These are phyloP conservation scores for Sthenelais limicola DNA, from an alignment of 2,888 invertebrate species.

Conservation along the genomic window DNA sequence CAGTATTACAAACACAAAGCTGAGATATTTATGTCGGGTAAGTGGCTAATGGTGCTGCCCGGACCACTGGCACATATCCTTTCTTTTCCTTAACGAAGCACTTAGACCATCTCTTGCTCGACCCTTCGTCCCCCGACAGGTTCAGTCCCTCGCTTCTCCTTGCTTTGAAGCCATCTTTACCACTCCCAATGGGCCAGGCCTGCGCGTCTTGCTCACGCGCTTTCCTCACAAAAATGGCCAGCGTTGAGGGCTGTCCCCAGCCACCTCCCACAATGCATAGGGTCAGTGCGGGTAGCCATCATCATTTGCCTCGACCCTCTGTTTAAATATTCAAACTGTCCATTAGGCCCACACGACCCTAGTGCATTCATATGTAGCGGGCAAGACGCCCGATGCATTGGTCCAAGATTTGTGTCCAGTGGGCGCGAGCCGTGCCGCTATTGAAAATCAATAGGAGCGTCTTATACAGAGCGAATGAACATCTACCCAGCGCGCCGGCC, in stretches of 20 bases:
- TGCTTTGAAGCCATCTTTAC: slow-evolving; percentile 16
- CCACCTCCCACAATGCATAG: slow-evolving; percentile 32
- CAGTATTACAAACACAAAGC: background rate
- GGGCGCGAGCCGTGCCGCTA: no score
- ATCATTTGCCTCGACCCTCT: slow-evolving; percentile 35
- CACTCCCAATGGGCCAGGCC: slow-evolving; percentile 6
- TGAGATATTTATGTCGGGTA: slow-evolving; percentile 1
- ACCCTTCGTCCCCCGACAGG: background rate
- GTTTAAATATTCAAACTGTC: slow-evolving; percentile 38
- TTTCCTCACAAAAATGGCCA: slow-evolving; percentile 21
- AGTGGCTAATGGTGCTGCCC: slow-evolving; percentile 15
- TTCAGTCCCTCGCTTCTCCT: background rate
- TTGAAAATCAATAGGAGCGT: slow-evolving; percentile 14
- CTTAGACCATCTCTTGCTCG: background rate
- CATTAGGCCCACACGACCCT: slow-evolving; percentile 29
- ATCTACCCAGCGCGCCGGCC: no score
- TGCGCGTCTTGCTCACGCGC: slow-evolving; percentile 25
- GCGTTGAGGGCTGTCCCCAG: background rate
- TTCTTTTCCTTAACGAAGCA: slow-evolving; percentile 14
- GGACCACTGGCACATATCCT: background rate
- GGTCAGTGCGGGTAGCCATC: slow-evolving; percentile 20
- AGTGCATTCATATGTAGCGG: slow-evolving; percentile 38
- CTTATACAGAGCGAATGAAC: no score
- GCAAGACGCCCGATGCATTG: background rate
- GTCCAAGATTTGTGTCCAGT: slow-evolving; percentile 7